A percentile compares a stretch with the other conserved stretches of the same genome.
These are phyloP conservation scores for Epinephelus cyanopodus DNA, from an alignment of 2,113 vertebrate species.

Conservation along the genomic window DNA sequence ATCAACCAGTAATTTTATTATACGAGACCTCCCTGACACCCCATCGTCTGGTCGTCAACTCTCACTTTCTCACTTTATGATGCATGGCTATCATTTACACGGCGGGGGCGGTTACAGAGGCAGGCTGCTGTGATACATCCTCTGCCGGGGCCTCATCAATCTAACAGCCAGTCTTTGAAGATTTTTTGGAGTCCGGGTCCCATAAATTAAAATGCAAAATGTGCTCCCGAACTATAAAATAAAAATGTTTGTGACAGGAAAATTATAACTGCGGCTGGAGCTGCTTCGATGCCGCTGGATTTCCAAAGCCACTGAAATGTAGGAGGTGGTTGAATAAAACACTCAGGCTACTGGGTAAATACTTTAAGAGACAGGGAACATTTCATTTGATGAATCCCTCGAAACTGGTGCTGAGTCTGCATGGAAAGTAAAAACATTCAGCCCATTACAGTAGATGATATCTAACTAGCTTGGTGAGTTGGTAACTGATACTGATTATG, in stretches of 20 bases:
- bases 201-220: conserved; percentile 42
- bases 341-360: neutral
- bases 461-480: neutral
- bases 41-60: conserved; percentile 49
- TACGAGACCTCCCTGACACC: conserved; percentile 56
- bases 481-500: neutral
- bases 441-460: neutral
- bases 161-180: conserved; percentile 39
- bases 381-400: conserved; percentile 6
- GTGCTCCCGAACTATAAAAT: conserved; percentile 32
- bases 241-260: conserved; percentile 34
- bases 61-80: conserved; percentile 52
- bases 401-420: neutral
- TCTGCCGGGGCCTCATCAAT: conserved; percentile 44
- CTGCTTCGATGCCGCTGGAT: conserved; percentile 15
- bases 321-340: conserved; percentile 18
- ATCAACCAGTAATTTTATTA: conserved; percentile 76
- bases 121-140: conserved; percentile 31
- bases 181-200: conserved; percentile 15
- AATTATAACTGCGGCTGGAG: conserved; percentile 30
- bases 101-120: conserved; percentile 28
- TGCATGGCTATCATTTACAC: conserved; percentile 55
- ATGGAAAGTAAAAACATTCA: neutral
- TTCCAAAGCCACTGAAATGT: conserved; percentile 31
- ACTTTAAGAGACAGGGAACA: neutral